Conservation (phyloP, 2,797 vertebrate genomes). For the Anniella stebbinsi region DNA sequence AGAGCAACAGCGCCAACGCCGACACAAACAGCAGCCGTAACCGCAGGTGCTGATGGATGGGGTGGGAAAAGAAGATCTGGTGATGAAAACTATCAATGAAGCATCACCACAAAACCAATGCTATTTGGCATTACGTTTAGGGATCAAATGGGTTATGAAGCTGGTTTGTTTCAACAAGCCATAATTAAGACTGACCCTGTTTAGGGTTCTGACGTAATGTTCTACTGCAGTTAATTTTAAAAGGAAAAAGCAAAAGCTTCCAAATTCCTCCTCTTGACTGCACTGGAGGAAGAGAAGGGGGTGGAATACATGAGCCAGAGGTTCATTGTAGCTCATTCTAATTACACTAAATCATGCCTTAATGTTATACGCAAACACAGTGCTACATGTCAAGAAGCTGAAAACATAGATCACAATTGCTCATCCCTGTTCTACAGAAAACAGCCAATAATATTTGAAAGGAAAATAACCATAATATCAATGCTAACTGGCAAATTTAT, state of each 20-base stretch:
- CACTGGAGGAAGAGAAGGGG: background rate
- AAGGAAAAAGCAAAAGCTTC: background rate
- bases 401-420: background rate
- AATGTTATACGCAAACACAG: background rate
- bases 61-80: background rate
- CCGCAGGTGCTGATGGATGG: background rate
- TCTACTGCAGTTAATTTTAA: background rate
- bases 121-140: background rate
- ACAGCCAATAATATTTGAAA: background rate
- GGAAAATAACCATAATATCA: background rate
- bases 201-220: background rate
- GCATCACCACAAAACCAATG: background rate
- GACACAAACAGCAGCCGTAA: background rate
- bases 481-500: background rate
- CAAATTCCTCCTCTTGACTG: too few relatives aligned
- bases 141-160: background rate
- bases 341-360: background rate
- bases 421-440: background rate
- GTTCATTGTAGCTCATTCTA: background rate
- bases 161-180: background rate
- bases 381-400: background rate
- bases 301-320: background rate
- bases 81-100: background rate
- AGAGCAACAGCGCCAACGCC: background rate
- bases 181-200: background rate